phyloP scores from a whole-genome alignment of 1,140 invertebrate species.

The Drosophila auraria region DNA sequence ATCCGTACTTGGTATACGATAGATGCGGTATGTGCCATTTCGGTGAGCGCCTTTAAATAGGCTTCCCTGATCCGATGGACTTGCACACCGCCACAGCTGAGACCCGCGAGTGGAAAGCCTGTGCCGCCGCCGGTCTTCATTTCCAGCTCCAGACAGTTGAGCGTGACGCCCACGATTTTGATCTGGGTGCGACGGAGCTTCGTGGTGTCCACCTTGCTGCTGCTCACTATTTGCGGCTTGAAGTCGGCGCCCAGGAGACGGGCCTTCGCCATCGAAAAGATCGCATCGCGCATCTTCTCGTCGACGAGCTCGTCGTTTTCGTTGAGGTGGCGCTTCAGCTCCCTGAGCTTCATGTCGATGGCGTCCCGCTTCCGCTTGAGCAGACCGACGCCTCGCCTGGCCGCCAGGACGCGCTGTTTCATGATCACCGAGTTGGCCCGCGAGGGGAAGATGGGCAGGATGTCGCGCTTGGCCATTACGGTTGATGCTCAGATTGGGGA shows the following conservation, averaged over 20 bases:
- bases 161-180: constrained; percentile 66
- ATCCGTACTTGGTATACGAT: constrained; percentile 58
- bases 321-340: constrained; percentile 20
- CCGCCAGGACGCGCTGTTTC: constrained; percentile 57
- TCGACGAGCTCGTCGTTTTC: constrained; percentile 37
- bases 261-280: constrained; percentile 76
- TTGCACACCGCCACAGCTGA: constrained; percentile 70
- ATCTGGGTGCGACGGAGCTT: constrained; percentile 23
- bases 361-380: constrained; percentile 75
- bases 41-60: constrained; percentile 45
- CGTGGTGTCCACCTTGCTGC: constrained; percentile 12
- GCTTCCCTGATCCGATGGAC: constrained; percentile 53
- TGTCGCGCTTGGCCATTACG: constrained; percentile 55
- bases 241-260: constrained; percentile 73
- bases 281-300: constrained; percentile 53
- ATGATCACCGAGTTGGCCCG: constrained; percentile 73
- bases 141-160: constrained; percentile 61
- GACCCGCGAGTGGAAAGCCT: constrained; percentile 55
- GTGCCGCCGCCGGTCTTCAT: not conserved
- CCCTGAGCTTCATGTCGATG: constrained; percentile 72
- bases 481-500: not conserved
- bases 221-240: constrained; percentile 55
- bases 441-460: constrained; percentile 69
- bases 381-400: constrained; percentile 61
- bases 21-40: constrained; percentile 51